phyloP scores from a whole-genome alignment of 2,113 vertebrate genomes.

The Halcyon malimbica region DNA sequence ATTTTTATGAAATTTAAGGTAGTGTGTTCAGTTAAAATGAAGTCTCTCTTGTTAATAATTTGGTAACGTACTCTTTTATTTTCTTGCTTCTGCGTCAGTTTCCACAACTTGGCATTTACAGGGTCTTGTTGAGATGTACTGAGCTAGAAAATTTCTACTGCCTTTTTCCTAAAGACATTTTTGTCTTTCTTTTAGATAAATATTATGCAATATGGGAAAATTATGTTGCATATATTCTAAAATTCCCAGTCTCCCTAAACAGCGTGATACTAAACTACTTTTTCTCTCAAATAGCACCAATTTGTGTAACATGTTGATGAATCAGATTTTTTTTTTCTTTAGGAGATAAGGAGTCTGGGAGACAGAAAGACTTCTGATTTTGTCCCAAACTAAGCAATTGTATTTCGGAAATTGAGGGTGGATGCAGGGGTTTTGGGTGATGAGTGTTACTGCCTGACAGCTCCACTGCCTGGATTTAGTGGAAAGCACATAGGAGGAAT shows the following conservation, averaged over 20 bases:
- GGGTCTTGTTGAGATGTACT: background rate
- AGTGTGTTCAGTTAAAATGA: background rate
- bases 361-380: background rate
- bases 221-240: background rate
- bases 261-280: background rate
- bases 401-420: background rate
- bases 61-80: background rate
- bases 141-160: background rate
- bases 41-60: background rate
- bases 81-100: background rate
- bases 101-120: background rate
- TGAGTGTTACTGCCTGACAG: background rate
- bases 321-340: background rate
- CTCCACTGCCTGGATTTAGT: background rate
- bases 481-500: background rate
- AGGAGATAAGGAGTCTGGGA: background rate
- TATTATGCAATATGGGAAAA: background rate
- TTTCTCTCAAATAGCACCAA: background rate
- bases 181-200: background rate
- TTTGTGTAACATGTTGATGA: background rate
- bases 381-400: background rate
- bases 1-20: background rate
- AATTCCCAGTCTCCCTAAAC: background rate
- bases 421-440: background rate
- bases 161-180: background rate